Percentiles rank a stretch among this genome's conserved stretches.
phyloP scores from a whole-genome alignment of 2,113 vertebrate species.

The Nibea coibor region DNA sequence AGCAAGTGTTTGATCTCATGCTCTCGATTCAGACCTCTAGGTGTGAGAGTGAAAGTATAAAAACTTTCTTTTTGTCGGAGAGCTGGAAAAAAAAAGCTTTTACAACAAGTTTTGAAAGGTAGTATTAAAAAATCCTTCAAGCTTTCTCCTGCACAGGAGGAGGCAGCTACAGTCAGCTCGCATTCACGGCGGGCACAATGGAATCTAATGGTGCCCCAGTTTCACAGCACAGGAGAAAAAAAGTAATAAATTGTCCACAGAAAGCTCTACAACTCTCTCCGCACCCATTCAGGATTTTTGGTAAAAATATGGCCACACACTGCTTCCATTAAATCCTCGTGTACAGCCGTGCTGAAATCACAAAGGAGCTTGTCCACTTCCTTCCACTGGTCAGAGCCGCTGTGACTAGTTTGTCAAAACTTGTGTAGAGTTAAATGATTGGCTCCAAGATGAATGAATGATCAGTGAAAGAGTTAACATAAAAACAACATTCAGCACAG shows the following conservation, averaged over 20 bases:
- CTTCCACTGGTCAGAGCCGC: neutral
- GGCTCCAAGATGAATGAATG: neutral
- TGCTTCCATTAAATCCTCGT: neutral
- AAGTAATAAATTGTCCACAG: neutral
- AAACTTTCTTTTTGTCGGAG: neutral
- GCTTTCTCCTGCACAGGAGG: neutral
- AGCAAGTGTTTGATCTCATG: no score
- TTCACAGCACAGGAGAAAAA: neutral
- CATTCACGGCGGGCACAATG: neutral
- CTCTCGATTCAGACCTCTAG: no score
- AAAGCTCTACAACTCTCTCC: neutral
- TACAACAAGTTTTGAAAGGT: neutral
- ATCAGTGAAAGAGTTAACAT: no score
- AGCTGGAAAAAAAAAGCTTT: neutral
- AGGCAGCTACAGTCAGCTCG: neutral
- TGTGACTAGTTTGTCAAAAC: neutral
- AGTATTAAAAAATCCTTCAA: neutral
- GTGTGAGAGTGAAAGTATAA: no score
- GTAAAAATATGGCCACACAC: neutral
- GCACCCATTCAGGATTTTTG: neutral
- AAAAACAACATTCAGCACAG: neutral
- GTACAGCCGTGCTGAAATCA: no score
- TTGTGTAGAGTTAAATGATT: neutral
- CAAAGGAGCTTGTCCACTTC: neutral
- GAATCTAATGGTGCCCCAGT: neutral